Evolutionary conservation across 2,797 vertebrate genomes (phyloP).

Genomic region (Pseudocheirus occidentalis): DNA sequence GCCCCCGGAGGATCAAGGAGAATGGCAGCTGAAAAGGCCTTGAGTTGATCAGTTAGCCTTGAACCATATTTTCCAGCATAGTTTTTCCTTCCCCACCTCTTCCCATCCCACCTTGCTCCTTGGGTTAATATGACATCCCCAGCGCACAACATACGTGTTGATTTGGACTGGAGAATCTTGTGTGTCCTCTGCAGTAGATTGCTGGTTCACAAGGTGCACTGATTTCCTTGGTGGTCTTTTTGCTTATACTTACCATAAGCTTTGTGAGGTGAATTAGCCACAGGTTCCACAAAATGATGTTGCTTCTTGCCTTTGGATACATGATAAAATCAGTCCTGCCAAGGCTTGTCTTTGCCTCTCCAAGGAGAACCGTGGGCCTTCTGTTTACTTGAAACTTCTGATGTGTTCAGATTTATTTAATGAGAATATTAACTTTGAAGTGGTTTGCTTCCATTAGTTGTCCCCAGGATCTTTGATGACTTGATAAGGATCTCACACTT

Average conservation of each 20-base stretch:
- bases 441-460: background rate
- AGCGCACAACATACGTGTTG: fast-evolving
- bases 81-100: background rate
- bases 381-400: background rate
- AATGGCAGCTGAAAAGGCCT: background rate
- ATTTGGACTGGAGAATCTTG: background rate
- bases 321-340: background rate
- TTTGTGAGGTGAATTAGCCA: background rate
- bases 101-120: background rate
- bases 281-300: background rate
- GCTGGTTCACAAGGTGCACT: background rate
- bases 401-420: background rate
- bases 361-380: background rate
- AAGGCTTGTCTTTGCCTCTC: background rate
- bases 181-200: background rate
- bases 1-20: background rate
- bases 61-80: background rate
- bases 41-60: background rate
- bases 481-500: background rate
- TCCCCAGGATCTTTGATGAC: background rate
- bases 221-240: background rate
- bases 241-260: background rate
- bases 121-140: background rate
- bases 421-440: background rate
- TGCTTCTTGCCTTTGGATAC: background rate